These are phyloP conservation scores for Phataginus tetradactyla DNA, from an alignment of 2,797 vertebrate genomes.

Conservation along the genomic window DNA sequence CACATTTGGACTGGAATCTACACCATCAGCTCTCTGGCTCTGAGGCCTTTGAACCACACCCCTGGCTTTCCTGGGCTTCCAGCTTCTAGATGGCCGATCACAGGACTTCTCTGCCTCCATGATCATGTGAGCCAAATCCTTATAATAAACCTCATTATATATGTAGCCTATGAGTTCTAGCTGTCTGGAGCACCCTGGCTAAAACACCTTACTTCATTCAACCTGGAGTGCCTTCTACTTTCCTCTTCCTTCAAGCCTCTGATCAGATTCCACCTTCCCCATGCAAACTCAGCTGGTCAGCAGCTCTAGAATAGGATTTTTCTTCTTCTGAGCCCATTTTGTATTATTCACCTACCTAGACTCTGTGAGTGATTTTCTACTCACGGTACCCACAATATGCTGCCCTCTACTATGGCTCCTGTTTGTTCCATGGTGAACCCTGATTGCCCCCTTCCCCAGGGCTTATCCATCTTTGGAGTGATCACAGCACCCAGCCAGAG, in stretches of 20 bases:
- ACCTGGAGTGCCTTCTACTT: not conserved
- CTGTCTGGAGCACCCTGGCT: not conserved
- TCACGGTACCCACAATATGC: not conserved
- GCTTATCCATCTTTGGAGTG: not conserved
- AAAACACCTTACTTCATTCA: not conserved
- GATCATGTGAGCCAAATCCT: not conserved
- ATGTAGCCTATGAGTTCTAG: not conserved
- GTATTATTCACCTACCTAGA: not conserved
- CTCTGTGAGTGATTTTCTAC: not conserved
- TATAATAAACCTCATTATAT: not conserved
- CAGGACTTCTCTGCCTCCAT: not conserved
- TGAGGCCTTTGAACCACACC: not conserved
- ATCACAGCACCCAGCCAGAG: not conserved
- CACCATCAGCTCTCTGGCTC: not conserved
- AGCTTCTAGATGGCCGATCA: not conserved
- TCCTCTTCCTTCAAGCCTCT: not conserved
- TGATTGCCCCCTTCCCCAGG: not conserved
- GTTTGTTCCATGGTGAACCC: not conserved
- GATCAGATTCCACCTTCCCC: not conserved
- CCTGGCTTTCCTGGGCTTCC: not conserved
- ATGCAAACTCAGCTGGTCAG: not conserved
- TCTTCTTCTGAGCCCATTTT: not conserved
- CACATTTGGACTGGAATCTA: not conserved
- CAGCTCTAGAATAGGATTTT: not conserved
- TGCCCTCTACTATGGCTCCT: not conserved